These are phyloP conservation scores for Slavum lentiscoides DNA, from an alignment of 2,888 invertebrate genomes.

Conservation along the genomic window DNA sequence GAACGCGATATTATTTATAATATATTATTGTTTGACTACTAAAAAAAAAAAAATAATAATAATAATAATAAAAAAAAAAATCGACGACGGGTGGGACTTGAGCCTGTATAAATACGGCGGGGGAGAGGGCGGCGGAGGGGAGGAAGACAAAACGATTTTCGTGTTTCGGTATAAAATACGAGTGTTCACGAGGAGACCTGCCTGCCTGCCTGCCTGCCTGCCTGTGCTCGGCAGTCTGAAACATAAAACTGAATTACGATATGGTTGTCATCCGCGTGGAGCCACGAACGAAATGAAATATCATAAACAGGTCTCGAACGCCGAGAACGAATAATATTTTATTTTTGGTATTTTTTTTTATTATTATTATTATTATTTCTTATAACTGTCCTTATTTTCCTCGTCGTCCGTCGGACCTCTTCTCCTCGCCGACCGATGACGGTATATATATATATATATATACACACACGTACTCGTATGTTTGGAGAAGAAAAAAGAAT, in stretches of 20 bases:
- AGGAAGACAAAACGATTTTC: constrained; percentile 34
- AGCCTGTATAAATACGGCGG: neutral
- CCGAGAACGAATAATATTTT: constrained; percentile 35
- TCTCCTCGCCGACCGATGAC: no score
- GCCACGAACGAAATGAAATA: constrained; percentile 45
- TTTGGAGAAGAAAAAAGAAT: no score
- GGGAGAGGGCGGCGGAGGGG: neutral
- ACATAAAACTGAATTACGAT: constrained; percentile 52
- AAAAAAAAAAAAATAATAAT: no score
- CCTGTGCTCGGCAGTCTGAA: neutral
- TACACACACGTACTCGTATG: no score
- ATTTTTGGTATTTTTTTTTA: constrained; percentile 30
- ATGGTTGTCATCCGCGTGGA: constrained; percentile 41
- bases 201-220: no score
- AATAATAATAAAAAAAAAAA: neutral
- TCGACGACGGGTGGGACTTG: neutral
- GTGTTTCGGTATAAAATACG: constrained; percentile 40
- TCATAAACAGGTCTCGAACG: constrained; percentile 45
- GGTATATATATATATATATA: no score
- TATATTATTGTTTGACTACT: constrained; percentile 3
- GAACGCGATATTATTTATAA: neutral
- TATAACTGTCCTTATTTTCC: neutral
- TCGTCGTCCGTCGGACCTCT: no score
- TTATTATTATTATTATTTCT: neutral
- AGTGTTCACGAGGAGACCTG: neutral